Evolutionary conservation across 2,113 vertebrate species (phyloP), one percentile per base, ranked within the genome.

Genomic region (Aspiorhynchus laticeps): DNA sequence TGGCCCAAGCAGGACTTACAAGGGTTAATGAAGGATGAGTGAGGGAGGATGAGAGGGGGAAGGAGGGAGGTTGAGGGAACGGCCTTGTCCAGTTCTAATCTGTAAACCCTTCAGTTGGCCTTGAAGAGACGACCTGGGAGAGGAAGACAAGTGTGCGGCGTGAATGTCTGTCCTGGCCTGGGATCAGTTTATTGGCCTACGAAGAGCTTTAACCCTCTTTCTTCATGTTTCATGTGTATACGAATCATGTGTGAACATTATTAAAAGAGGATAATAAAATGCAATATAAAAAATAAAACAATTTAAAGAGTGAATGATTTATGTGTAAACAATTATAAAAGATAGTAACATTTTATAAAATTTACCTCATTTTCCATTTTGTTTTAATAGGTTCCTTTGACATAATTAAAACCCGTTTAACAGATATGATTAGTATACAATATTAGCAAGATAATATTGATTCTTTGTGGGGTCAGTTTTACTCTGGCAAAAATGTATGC

Each of bases 1-100:
- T 79, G 61, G 84, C 38, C 59, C 56, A 59, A 84, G 81, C 48
- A 48, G 61, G 79, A 53, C 69, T 89, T 26, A 74, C 24, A 56
- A 41, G 83, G 69, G 83, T 84, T 75, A 80, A 82, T 81, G 63
- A 85, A 71, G 61, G 83, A 84, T 81, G 75, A 85, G 65, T 63
- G 75, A 85, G 53, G 79, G 33, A 77, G 86, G 88, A 90, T 76
- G 75, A 69, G 63, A 24, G 67, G 12, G 26, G 24, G 33, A 56
- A 28, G 76, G 63, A 48, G 8, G 79, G 48, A 76, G 74, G 73
- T 36, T 61, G 19, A 17, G 21, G 19, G 75, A 87, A 91, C 85
- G 75, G 85, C 88, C 90, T 92, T 85, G 90, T 91, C 86, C 84
- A 33, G 46, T 71, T 83, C 78, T 88, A 89, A 90, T 89, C 90